Base-by-base conservation (phyloP, 2,113 vertebrate species). In the Paralichthys olivaceus region DNA sequence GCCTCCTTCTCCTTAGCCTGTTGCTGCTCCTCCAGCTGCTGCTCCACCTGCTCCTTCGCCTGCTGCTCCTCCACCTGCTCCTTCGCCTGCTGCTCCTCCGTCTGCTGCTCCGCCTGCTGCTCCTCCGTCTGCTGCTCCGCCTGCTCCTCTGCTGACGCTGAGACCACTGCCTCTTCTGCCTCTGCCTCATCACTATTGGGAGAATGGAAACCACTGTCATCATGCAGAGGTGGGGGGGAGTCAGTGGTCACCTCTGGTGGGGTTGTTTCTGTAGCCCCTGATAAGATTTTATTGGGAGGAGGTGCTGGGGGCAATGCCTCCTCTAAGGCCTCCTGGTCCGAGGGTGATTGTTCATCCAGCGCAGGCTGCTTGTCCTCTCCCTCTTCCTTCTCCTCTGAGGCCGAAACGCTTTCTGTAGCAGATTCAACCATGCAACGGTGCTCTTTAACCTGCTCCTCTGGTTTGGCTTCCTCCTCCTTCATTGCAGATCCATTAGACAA, bases 401-500 rank as follows among this genome's bases (percentile, higher is more conserved):
- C 55, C 70, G 81, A 7, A 13, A 55, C 53, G 3, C 49, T 53
- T 53, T 15, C 65, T 81, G 73, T 6, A 71, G 69, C 32, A 26
- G 28, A 29, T 47, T 81, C 63, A 25, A 23, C 86, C 53, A 14
- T 0, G 0, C 55, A 0, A 5, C 57, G 61, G 9, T 43, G 34
- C 1, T 53, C 68, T 56, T 80, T 7, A 43, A 5, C 23, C 29
- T 1, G 56, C n/a, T 37, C 59, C 54, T 84, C 71, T 14, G 54
- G 14, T 37, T 55, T 40, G 17, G 23, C 37, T n/a, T 67, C 51
- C 53, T 75, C 82, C 34, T 83, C 90, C 51, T 53, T 91, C 0
- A 29, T 0, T 0, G 82, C 37, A 0, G 90, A 91, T 51, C 94
- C 94, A 0, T 95, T 95, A 2, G 65, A 77, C 53, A 95, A 71